A percentile compares a stretch with the other conserved stretches of the same genome.
phyloP scores from a whole-genome alignment of 1,140 invertebrate genomes.

The Brachionus calyciflorus region DNA sequence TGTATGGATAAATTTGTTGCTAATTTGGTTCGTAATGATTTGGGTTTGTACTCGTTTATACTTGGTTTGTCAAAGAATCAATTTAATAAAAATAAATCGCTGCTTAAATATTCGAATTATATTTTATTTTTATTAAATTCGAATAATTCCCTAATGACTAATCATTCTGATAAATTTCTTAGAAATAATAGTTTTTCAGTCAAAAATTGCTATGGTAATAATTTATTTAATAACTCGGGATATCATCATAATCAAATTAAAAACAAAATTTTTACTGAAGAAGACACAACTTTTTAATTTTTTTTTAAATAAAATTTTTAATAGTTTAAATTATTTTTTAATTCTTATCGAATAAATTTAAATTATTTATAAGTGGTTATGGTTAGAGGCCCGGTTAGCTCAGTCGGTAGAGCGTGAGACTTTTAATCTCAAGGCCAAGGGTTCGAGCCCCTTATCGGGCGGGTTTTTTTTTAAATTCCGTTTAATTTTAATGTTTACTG shows the following conservation, averaged over 20 bases:
- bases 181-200: background rate
- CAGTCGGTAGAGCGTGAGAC: too few species aligned
- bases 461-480: too few species aligned
- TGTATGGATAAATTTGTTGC: background rate
- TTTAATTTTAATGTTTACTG: too few species aligned
- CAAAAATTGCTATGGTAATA: background rate
- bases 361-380: too few species aligned
- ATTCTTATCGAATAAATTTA: too few species aligned
- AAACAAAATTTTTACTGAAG: background rate
- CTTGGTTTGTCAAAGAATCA: conserved; percentile 26
- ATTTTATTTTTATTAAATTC: conserved; percentile 23
- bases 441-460: too few species aligned
- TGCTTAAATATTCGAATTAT: conserved; percentile 8
- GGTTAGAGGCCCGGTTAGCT: too few species aligned
- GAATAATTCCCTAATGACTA: background rate
- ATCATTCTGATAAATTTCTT: background rate
- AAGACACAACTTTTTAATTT: background rate
- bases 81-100: conserved; percentile 6
- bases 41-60: conserved; percentile 11
- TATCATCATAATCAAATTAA: background rate
- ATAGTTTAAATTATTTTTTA: too few species aligned
- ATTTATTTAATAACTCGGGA: background rate
- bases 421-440: too few species aligned
- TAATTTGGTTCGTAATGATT: background rate
- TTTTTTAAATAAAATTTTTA: too few species aligned